These are phyloP conservation scores for Athalia rosae DNA, from an alignment of 2,888 invertebrate genomes.

Conservation along the genomic window DNA sequence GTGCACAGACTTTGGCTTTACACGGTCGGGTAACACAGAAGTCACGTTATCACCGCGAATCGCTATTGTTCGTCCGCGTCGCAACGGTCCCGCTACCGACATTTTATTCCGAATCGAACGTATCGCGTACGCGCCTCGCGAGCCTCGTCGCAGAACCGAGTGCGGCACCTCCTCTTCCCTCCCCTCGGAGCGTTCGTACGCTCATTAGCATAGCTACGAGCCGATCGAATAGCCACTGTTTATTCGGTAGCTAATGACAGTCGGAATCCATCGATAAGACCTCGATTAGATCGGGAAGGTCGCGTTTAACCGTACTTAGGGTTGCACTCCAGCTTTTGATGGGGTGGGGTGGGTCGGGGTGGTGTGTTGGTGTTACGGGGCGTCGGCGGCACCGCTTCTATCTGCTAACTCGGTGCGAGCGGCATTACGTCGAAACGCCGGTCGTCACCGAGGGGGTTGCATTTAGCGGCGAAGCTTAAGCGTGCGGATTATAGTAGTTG, in stretches of 20 bases:
- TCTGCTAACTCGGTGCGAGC: too few relatives aligned
- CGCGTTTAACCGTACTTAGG: slow-evolving; percentile 58
- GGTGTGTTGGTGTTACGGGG: too few relatives aligned
- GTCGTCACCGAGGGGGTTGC: slow-evolving; percentile 39
- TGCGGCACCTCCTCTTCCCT: too few relatives aligned
- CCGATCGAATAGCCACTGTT: slow-evolving; percentile 53
- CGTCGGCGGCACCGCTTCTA: slow-evolving; percentile 10
- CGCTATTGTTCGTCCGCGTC: too few relatives aligned
- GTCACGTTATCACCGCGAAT: too few relatives aligned
- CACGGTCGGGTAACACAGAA: background rate
- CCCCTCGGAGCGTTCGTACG: background rate
- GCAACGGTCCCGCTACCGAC: too few relatives aligned
- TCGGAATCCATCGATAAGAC: slow-evolving; percentile 62
- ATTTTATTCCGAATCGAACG: too few relatives aligned
- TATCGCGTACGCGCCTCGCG: too few relatives aligned
- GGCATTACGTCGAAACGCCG: background rate
- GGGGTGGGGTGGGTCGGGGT: too few relatives aligned
- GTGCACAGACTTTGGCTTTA: background rate
- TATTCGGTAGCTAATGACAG: slow-evolving; percentile 58
- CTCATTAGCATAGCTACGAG: slow-evolving; percentile 14
- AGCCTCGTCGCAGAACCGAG: too few relatives aligned
- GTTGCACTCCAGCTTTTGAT: background rate
- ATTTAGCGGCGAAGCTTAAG: slow-evolving; percentile 52
- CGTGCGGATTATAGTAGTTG: slow-evolving; percentile 51
- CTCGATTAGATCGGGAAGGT: slow-evolving; percentile 59